Evolutionary conservation across 2,797 vertebrate genomes (phyloP).

Genomic region (Crax fasciolata): DNA sequence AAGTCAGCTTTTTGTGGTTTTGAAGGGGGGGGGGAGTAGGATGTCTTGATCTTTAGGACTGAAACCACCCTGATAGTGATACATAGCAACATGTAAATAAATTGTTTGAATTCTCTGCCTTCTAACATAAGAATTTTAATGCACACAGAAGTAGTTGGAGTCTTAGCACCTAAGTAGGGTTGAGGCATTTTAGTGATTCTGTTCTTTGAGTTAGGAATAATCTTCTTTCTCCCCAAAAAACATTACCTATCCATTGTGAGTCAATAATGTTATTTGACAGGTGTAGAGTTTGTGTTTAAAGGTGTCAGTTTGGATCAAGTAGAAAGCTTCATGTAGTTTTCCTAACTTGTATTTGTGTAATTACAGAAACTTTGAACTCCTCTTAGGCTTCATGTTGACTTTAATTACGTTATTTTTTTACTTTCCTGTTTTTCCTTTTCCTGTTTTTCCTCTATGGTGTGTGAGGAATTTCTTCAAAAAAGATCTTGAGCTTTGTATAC

Average conservation of each 20-base stretch:
- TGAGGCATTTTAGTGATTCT: background rate
- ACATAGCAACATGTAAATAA: background rate
- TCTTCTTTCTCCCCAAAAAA: background rate
- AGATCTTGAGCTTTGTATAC: slow-evolving; percentile 50
- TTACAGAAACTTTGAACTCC: background rate
- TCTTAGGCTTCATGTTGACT: background rate
- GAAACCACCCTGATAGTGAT: background rate
- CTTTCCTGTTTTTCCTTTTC: no score
- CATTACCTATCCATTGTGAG: background rate
- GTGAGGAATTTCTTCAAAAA: slow-evolving; percentile 82
- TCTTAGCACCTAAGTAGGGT: background rate
- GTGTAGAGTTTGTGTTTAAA: background rate
- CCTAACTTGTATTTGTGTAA: background rate
- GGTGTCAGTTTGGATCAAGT: background rate
- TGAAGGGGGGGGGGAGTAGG: background rate
- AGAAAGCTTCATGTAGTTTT: background rate
- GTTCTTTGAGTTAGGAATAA: background rate
- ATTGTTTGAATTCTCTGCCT: background rate
- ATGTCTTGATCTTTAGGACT: background rate
- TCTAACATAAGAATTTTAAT: background rate
- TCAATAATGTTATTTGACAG: background rate
- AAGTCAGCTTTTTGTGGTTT: background rate
- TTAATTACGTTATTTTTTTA: slow-evolving; percentile 76
- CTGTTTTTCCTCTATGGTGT: slow-evolving; percentile 66
- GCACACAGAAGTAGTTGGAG: no score